phyloP scores from a whole-genome alignment of 2,888 invertebrate species.

The Sphinx pinastri region DNA sequence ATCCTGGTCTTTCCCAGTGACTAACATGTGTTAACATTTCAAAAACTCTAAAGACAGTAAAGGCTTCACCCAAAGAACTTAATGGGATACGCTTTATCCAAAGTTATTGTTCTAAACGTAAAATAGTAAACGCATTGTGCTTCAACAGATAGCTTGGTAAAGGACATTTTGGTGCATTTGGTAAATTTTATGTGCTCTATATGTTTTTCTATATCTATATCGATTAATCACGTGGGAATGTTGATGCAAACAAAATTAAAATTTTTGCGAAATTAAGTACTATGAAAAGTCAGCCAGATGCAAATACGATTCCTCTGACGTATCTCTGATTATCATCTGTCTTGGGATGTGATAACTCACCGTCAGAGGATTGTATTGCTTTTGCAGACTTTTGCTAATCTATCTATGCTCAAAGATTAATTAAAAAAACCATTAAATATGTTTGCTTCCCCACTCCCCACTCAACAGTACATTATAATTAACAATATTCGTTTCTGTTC shows the following conservation, averaged over 20 bases:
- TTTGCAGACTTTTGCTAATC: too few relatives aligned
- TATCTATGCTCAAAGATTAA: background rate
- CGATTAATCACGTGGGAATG: conserved; percentile 41
- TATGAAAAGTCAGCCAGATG: too few relatives aligned
- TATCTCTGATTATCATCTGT: too few relatives aligned
- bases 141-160: conserved; percentile 70
- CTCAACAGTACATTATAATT: conserved; percentile 56
- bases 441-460: conserved; percentile 43
- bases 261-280: too few relatives aligned
- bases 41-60: background rate
- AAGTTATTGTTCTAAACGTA: conserved; percentile 33
- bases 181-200: conserved; percentile 62
- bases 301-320: too few relatives aligned
- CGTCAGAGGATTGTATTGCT: too few relatives aligned
- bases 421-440: background rate
- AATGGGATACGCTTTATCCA: background rate
- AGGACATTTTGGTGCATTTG: conserved; percentile 69
- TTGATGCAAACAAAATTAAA: conserved; percentile 36
- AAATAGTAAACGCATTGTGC: conserved; percentile 63
- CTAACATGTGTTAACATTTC: conserved; percentile 6
- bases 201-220: conserved; percentile 43
- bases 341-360: too few relatives aligned
- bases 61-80: background rate
- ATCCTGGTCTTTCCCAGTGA: background rate
- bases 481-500: conserved; percentile 79